Evolutionary conservation across 2,888 invertebrate species (phyloP), one percentile per base, ranked within the genome.

Genomic region (Petrophora chlorosata): DNA sequence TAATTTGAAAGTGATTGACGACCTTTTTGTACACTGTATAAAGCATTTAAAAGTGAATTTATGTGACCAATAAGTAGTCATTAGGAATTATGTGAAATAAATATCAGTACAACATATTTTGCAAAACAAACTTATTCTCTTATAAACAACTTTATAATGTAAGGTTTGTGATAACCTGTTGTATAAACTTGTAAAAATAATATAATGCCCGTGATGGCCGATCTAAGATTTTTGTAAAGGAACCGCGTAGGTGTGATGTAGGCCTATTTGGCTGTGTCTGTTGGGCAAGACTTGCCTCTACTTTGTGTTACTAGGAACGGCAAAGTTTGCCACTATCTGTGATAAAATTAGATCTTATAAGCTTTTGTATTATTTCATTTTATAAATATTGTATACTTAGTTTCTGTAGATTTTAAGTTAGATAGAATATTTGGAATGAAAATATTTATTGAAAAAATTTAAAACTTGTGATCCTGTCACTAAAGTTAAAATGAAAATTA

Each of bases 381-480:
- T 59, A 61, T 59, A 61, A 61, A 59, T 59, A 61, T 61, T n/a
- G n/a, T n/a, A 56, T 60, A 58, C 54, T 58, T 56, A 60, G 46
- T 50, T 54, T 52, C 29, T 34, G 7, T 54, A 56, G 49, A 22
- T 45, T 30, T 22, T 53, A 49, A 59, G 56, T 39, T 61, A 61
- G 60, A 56, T 58, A 61, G 54, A 49, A 45, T 59, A 59, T 61
- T 50, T 56, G 54, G 56, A 59, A 56, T 49, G 47, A 78, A 74
- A 76, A 82, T 89, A 90, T 90, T 90, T 90, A 90, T 90, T 89
- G 85, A 85, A 85, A 77, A 83, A 79, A 77, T 74, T 72, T 69
- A 67, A 69, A 82, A 79, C 85, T 53, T 63, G 55, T 62, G 58
- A 75, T 76, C 79, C 81, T 75, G 76, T 78, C 80, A 83, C 76